phyloP scores from a whole-genome alignment of 2,888 invertebrate genomes.

The Aporophyla nigra region DNA sequence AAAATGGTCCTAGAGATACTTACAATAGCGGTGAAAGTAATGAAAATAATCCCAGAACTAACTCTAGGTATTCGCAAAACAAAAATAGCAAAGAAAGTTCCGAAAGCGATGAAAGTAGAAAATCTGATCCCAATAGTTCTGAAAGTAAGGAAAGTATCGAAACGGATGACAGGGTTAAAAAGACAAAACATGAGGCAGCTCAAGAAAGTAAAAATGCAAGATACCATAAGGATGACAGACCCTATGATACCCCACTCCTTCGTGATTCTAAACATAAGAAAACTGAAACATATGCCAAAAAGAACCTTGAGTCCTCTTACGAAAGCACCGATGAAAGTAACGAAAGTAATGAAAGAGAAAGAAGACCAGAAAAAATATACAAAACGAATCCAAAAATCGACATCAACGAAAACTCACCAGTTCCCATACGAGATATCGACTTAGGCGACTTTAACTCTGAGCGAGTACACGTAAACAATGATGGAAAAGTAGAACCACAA shows the following conservation, averaged over 20 bases:
- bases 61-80: conserved; percentile 30
- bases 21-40: conserved; percentile 53
- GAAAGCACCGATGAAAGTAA: conserved; percentile 61
- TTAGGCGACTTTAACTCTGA: conserved; percentile 79
- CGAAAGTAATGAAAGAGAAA: conserved; percentile 26
- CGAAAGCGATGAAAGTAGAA: conserved; percentile 45
- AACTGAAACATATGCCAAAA: conserved; percentile 22
- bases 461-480: conserved; percentile 75
- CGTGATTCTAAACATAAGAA: conserved; percentile 23
- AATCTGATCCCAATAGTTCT: conserved; percentile 39
- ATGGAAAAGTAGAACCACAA: conserved; percentile 73
- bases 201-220: conserved; percentile 62
- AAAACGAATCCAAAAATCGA: conserved; percentile 24
- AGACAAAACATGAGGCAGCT: conserved; percentile 39
- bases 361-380: conserved; percentile 30
- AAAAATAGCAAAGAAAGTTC: conserved; percentile 38
- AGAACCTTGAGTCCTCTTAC: conserved; percentile 32
- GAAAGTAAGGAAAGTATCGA: conserved; percentile 56
- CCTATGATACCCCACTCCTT: conserved; percentile 23
- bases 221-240: conserved; percentile 41
- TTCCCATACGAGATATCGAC: conserved; percentile 76
- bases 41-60: conserved; percentile 40
- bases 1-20: conserved; percentile 22
- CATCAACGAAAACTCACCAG: conserved; percentile 49
- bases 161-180: conserved; percentile 28